Evolutionary conservation across 2,888 invertebrate species (phyloP), one percentile per base, ranked within the genome.

Genomic region (Hirtodrosophila trivittata): DNA sequence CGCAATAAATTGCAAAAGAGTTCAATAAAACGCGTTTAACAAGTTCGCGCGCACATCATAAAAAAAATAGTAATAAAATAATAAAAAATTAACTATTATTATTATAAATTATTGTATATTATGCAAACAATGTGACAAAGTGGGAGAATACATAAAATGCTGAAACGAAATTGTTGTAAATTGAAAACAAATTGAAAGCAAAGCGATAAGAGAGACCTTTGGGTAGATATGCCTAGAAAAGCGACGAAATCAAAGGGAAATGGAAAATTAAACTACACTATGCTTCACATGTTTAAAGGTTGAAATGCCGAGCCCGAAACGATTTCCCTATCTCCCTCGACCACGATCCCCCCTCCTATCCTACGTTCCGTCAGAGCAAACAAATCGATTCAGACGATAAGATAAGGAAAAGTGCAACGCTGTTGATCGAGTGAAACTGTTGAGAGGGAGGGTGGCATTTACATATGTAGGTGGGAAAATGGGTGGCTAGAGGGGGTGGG

Each of bases 101-200:
- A 45, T 18, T 47, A n/a, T 28, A 3, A 28, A 9, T 8, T 28
- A 28, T 45, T 30, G 43, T 39, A 39, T 43, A 62, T 64, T 55
- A 78, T 70, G 85, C 75, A 86, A 86, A 84, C 82, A 83, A 45
- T n/a, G n/a, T n/a, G 58, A 46, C 25, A 59, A 59, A 59, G 50
- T 65, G 71, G 68, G 63, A 72, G 70, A 56, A 65, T 66, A 65
- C 76, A 80, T 83, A 83, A 64, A 82, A 77, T 77, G 21, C 32
- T 69, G 47, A 84, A 68, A 71, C 66, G 65, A 81, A 77, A 72
- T 83, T 80, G 80, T 80, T 87, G 87, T 85, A 83, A 87, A 87
- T 85, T 87, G 83, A 86, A 87, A 77, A 86, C 86, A 84, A 84
- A 84, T 84, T 84, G 83, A 77, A 85, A 69, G 66, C 67, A 47